These are phyloP conservation scores for Rhombomys opimus DNA, from an alignment of 2,113 vertebrate genomes.

Conservation along the genomic window DNA sequence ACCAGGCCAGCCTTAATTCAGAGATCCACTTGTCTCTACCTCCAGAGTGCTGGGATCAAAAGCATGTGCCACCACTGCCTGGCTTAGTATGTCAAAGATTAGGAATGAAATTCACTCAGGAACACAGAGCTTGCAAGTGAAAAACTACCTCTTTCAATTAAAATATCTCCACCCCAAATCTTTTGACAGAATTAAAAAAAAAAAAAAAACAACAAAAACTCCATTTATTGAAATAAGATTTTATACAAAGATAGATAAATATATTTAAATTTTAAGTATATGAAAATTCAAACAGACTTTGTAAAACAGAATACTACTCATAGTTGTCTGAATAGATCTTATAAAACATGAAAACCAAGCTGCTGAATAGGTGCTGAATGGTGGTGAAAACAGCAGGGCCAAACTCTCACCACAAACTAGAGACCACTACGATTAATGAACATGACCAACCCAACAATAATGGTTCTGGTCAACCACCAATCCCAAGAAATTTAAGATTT, in stretches of 20 bases:
- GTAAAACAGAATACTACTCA: constrained; percentile 84
- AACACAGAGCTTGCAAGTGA: constrained; percentile 41
- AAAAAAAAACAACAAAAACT: constrained; percentile 46
- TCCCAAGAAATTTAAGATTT: constrained; percentile 81
- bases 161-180: constrained; percentile 49
- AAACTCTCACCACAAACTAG: constrained; percentile 47
- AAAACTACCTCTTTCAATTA: constrained; percentile 42
- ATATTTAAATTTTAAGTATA: constrained; percentile 85
- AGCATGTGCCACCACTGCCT: no score
- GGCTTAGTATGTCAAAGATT: background rate
- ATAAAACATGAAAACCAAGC: constrained; percentile 84
- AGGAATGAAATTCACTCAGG: constrained; percentile 51
- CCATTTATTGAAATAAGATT: constrained; percentile 78
- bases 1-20: no score
- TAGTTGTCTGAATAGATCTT: constrained; percentile 67
- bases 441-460: background rate
- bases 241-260: constrained; percentile 90
- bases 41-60: no score
- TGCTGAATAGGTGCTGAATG: background rate
- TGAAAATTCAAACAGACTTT: constrained; percentile 79
- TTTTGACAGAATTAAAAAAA: constrained; percentile 38
- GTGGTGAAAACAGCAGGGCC: background rate
- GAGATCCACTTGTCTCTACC: no score
- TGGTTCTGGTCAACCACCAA: background rate
- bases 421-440: constrained; percentile 31